phyloP scores from a whole-genome alignment of 2,797 vertebrate genomes.

The Falco naumanni region DNA sequence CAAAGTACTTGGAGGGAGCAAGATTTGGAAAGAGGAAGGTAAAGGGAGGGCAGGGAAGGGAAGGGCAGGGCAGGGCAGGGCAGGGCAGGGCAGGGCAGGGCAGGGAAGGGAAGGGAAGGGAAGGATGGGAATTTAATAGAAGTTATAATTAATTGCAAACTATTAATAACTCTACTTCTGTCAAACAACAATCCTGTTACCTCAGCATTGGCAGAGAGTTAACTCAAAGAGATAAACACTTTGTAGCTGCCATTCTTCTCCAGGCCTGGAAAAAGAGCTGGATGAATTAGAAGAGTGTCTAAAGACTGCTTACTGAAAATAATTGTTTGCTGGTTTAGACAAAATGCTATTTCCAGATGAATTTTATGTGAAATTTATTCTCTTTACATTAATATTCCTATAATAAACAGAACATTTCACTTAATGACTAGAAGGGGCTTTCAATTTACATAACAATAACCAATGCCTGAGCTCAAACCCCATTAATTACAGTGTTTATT shows the following conservation, averaged over 20 bases:
- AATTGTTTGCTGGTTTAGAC: neutral
- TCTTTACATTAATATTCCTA: neutral
- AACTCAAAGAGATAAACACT: neutral
- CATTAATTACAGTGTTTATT: neutral
- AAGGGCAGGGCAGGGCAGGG: no score
- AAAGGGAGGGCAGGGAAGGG: neutral
- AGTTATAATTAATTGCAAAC: neutral
- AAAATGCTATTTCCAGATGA: neutral
- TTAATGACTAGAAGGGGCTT: neutral
- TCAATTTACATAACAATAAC: neutral
- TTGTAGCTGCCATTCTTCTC: neutral
- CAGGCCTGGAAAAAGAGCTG: neutral
- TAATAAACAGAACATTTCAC: neutral
- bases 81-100: no score
- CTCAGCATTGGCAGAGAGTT: neutral
- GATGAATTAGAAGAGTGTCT: neutral
- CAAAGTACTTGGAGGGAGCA: neutral
- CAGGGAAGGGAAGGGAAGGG: neutral
- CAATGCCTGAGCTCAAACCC: neutral
- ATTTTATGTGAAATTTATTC: neutral
- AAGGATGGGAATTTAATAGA: neutral
- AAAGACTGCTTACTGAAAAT: neutral
- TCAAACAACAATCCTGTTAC: neutral
- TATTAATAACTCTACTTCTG: neutral
- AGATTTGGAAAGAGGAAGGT: neutral